Base-by-base conservation (phyloP, 2,113 vertebrate genomes). In the Peucedramus taeniatus region DNA sequence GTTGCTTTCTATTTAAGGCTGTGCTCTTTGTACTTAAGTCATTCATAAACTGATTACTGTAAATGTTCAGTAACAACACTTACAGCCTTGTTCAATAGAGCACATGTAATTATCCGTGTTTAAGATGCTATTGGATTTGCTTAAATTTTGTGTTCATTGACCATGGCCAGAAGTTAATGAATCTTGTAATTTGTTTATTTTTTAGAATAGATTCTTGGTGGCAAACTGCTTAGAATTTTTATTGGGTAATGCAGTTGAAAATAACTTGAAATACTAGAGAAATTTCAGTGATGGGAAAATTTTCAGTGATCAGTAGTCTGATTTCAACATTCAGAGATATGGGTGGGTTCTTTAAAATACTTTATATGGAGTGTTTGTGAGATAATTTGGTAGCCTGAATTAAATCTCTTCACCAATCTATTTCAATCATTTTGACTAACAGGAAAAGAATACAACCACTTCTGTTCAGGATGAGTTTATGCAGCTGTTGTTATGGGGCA, bases 381-480 rank as follows among this genome's bases (percentile, higher is more conserved):
- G 71, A 81, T 69, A 69, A 72, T 83, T 84, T 89, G n/a, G 35
- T 65, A 80, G 60, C 50, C 63, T 88, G 53, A 51, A 59, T 91
- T 89, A 95, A 77, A 72, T 82, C 57, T 90, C 57, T 93, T 93
- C 66, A 84, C 57, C 69, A 49, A 53, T 70, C 9, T 85, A 23
- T 94, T 69, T 57, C 51, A 63, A 45, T 92, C 79, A 49, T 94
- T 95, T 89, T 83, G 30, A 89, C 90, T 95, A 93, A 42, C 94
- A 99, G 99, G 99, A 99, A 94, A 99, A 99, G 97, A 99, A 99
- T 94, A 99, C 99, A 64, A 99, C 98, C 49, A 99, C 99, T 37
- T 99, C 99, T 82, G 99, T 99, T 84, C 99, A 99, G 60, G 99
- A 99, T 97, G 99, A 99, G 94, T 99, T 99, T 95, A 98, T 99